phyloP scores from a whole-genome alignment of 2,113 vertebrate genomes.

The cattle (Bos taurus) region ARS-UCD2.0 NC_037354.1:17653501-17654000 shows the following conservation, averaged over 20 bases:
- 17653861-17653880: fast-evolving
- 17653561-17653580: background rate
- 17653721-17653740: background rate
- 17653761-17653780: background rate
- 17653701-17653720: background rate
- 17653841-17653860: background rate
- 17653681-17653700: background rate
- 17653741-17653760: background rate
- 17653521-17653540: background rate
- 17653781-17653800: background rate
- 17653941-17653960: background rate
- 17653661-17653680: background rate
- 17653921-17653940: background rate
- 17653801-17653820: background rate
- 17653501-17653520: background rate
- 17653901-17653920: background rate
- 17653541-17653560: background rate
- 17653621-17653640: background rate
- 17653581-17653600: background rate
- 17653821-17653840: background rate
- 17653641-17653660: background rate
- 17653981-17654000: background rate
- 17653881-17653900: fast-evolving
- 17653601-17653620: background rate
- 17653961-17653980: background rate